These are phyloP conservation scores for Oryzias sinensis DNA, from an alignment of 2,797 vertebrate genomes.

Conservation along the genomic window DNA sequence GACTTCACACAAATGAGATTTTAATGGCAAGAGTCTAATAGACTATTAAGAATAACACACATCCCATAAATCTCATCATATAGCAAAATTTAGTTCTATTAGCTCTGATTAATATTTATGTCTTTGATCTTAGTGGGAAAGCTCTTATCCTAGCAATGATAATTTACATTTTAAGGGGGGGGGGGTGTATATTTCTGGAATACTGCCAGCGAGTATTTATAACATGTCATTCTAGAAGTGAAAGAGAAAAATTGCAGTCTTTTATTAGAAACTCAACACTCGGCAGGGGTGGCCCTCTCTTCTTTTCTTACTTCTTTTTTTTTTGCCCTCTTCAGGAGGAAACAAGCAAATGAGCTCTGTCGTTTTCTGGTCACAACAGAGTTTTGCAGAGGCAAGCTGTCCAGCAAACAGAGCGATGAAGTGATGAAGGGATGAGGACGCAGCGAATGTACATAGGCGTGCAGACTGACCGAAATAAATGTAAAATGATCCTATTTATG, in stretches of 20 bases:
- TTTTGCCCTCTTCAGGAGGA: constrained; percentile 17
- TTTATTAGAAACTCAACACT: constrained; percentile 32
- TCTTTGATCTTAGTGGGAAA: constrained; percentile 15
- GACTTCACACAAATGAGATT: constrained; percentile 24
- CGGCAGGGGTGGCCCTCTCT: constrained; percentile 20
- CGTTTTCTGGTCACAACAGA: constrained; percentile 16
- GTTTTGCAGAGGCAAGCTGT: neutral
- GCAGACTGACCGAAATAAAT: no score
- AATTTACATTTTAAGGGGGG: constrained; percentile 10
- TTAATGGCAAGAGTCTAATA: constrained; percentile 14
- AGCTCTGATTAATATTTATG: constrained; percentile 42
- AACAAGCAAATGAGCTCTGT: constrained; percentile 6
- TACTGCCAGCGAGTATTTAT: constrained; percentile 38
- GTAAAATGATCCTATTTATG: constrained; percentile 48
- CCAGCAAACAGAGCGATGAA: constrained; percentile 25
- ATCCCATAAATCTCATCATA: constrained; percentile 24
- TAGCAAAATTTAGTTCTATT: constrained; percentile 27
- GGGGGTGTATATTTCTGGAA: constrained; percentile 17
- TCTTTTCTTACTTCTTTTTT: constrained; percentile 6
- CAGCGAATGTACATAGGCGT: no score
- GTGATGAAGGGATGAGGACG: no score
- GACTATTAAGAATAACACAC: constrained; percentile 6
- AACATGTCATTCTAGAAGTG: constrained; percentile 35
- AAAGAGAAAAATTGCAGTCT: constrained; percentile 8
- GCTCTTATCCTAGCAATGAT: constrained; percentile 15